Evolutionary conservation across 2,113 vertebrate genomes (phyloP), one percentile per base, ranked within the genome.

Genomic region (Casuarius casuarius): DNA sequence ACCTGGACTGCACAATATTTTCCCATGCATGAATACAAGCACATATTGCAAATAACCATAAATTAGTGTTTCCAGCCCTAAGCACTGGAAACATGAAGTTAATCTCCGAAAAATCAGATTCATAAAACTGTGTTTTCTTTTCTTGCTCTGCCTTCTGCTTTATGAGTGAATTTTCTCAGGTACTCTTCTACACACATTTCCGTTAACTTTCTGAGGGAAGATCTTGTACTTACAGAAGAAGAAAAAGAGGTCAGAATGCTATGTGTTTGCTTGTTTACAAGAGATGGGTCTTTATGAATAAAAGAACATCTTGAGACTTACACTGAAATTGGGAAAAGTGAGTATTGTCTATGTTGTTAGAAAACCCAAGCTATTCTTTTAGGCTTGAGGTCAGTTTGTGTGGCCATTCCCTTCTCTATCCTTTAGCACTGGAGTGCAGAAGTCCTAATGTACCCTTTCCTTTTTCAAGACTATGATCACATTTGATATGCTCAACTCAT

Each of bases 1-100:
- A 29, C 10, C 10, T 2, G 22, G 48, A 49, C 23, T 0, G 3
- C 35, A 5, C 14, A 4, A 6, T 10, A 44, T 5, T 85, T 48
- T 18, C n/a, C 6, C 13, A 7, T 5, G n/a, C 26, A 8, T 2
- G 8, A 63, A 54, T 23, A 33, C 12, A 56, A 59, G 26, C 21
- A 20, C 2, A 1, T 20, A 5, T 4, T 42, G 59, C 54, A 74
- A 87, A 78, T 20, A 67, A 22, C 5, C 5, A 21, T 13, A 22
- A 85, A 62, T 40, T 19, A 26, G 19, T 20, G 9, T 35, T 63
- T 35, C 40, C 62, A 52, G 25, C 19, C 9, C 3, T 16, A 22
- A 68, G 54, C 13, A 38, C 51, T 28, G 38, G 6, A 5, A 75
- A 54, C 46, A 44, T 44, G 23, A 35, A 70, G 12, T 31, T 31